Evolutionary conservation across 1,140 invertebrate genomes (phyloP), one percentile per base, ranked within the genome.

Genomic region (Drosophila novamexicana): DNA sequence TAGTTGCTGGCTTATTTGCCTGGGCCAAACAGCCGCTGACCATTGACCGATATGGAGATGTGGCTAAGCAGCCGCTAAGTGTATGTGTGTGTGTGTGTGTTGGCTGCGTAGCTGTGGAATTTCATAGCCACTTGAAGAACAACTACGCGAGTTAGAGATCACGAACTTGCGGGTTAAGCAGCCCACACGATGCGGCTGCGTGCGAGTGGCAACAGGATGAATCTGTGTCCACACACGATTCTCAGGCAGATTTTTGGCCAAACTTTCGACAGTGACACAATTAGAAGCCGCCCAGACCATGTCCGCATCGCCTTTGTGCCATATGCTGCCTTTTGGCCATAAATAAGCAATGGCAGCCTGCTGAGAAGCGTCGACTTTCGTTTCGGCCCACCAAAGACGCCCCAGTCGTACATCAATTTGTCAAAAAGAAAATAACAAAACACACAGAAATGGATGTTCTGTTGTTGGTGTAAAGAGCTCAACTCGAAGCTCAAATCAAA

Each of bases 221-320:
- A 44, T 18, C 61, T 37, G 57, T 57, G 54, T 50, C 34, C 14
- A 37, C 34, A 44, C 42, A 50, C 34, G 34, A 37, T 6, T 54
- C 52, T 6, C 39, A 52, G 65, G 54, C 54, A 39, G 62, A 72
- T 67, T 61, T 54, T 9, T 16, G 74, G 70, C 67, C 71, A 73
- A 71, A 83, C 84, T 86, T 88, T 86, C 72, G 44, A 76, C 64
- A 59, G 68, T 83, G 82, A 86, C 82, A 86, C 82, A 86, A 86
- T 86, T 86, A 77, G 72, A 70, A 66, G 59, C 61, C 73, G 76
- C 62, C 67, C 56, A 62, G 52, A 39, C 47, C 37, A 39, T 61
- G 37, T 36, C 57, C 52, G 2, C 42, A 52, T 39, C 36, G n/a
- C 29, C 10, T 16, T 16, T 22, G n/a, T 34, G 29, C 42, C 37